Percentiles rank a stretch among this genome's conserved stretches.
phyloP scores from a whole-genome alignment of 2,113 vertebrate species.

The Rhipidura dahli region DNA sequence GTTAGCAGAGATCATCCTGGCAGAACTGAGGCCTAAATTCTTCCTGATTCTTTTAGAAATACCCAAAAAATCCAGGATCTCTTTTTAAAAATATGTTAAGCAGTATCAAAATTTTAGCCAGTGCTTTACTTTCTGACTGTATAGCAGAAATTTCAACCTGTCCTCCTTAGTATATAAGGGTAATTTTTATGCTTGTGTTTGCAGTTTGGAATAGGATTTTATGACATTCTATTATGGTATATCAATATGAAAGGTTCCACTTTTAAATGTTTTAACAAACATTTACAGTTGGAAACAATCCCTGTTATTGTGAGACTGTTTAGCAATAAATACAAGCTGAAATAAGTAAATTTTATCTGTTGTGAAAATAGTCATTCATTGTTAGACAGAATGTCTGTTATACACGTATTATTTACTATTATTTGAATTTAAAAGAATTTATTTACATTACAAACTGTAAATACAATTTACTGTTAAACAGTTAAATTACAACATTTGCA shows the following conservation, averaged over 20 bases:
- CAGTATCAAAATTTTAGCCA: neutral
- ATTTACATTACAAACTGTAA: conserved; percentile 26
- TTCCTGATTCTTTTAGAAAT: neutral
- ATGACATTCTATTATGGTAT: neutral
- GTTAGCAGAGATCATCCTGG: conserved; percentile 3
- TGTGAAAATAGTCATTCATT: neutral
- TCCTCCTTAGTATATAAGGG: neutral
- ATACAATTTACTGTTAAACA: conserved; percentile 57
- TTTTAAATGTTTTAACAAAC: conserved; percentile 30
- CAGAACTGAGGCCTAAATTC: neutral
- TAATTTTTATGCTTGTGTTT: conserved; percentile 42
- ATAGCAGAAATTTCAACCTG: neutral
- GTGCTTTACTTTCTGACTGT: neutral
- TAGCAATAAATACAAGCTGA: neutral
- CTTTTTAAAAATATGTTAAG: neutral
- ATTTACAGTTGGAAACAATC: conserved; percentile 12
- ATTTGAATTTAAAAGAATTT: conserved; percentile 41
- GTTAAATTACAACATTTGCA: conserved; percentile 44
- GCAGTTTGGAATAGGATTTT: conserved; percentile 36
- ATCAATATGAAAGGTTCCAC: neutral
- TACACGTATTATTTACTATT: neutral
- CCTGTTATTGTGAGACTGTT: neutral
- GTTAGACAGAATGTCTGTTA: conserved; percentile 20
- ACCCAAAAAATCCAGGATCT: neutral
- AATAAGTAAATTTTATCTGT: conserved; percentile 23